A percentile compares a stretch with the other conserved stretches of the same genome.
These are phyloP conservation scores for Theodoxus fluviatilis DNA, from an alignment of 2,888 invertebrate genomes.

Conservation along the genomic window DNA sequence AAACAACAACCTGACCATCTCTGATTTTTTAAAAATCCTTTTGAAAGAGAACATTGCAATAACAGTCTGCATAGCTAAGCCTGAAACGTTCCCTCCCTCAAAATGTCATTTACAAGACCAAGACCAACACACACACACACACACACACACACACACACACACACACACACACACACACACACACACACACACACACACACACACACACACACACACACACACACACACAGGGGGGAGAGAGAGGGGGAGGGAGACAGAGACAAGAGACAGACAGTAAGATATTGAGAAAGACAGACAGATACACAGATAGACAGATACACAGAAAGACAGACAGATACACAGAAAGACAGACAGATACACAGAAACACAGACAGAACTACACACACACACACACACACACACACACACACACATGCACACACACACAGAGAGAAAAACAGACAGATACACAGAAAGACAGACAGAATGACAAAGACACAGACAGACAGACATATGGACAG, in stretches of 20 bases:
- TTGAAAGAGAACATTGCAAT: too few relatives aligned
- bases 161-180: not conserved
- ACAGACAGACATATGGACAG: not conserved
- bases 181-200: not conserved
- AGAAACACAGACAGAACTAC: not conserved
- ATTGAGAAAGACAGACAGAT: not conserved
- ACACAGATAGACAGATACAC: conserved; percentile 5
- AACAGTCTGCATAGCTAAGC: too few relatives aligned
- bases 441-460: not conserved
- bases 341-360: not conserved
- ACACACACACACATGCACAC: not conserved
- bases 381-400: conserved; percentile 2
- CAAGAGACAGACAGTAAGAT: not conserved
- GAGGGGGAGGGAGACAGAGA: not conserved
- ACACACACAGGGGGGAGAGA: not conserved
- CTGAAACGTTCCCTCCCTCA: too few relatives aligned
- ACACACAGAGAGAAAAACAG: not conserved
- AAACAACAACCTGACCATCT: too few relatives aligned
- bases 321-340: not conserved
- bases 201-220: conserved; percentile 13
- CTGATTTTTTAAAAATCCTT: too few relatives aligned
- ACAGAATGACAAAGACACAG: not conserved
- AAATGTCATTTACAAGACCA: too few relatives aligned
- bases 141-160: not conserved
- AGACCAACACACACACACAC: not conserved